phyloP scores from a whole-genome alignment of 2,888 invertebrate species.

The Calameuta idolon region DNA sequence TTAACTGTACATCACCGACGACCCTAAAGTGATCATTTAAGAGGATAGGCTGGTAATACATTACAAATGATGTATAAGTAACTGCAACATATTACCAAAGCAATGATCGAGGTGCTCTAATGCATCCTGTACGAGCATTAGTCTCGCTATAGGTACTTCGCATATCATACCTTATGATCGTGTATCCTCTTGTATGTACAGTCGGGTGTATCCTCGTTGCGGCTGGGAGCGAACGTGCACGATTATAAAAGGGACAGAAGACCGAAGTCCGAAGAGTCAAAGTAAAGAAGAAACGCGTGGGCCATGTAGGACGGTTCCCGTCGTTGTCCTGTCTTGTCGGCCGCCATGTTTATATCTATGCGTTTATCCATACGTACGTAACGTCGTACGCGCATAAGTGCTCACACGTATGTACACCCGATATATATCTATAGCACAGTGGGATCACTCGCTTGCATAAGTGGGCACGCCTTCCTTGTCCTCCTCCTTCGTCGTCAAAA shows the following conservation, averaged over 20 bases:
- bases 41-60: constrained; percentile 1
- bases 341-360: constrained; percentile 13
- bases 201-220: background rate
- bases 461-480: constrained; percentile 17
- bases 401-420: constrained; percentile 10
- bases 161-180: background rate
- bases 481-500: constrained; percentile 3
- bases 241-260: background rate
- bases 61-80: constrained; percentile 19
- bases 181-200: background rate
- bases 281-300: constrained; percentile 20
- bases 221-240: background rate
- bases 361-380: background rate
- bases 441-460: constrained; percentile 19
- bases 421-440: constrained; percentile 15
- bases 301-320: constrained; percentile 29
- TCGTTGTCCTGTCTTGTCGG: constrained; percentile 18
- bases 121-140: background rate
- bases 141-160: background rate
- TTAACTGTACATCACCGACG: background rate
- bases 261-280: background rate
- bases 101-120: background rate
- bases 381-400: background rate
- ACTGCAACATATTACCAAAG: constrained; percentile 8
- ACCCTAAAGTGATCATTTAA: background rate